Percentiles rank a stretch among this genome's conserved stretches.
Conservation (phyloP, 64 coral and sea anemone species). For the Montipora capricornis region DNA sequence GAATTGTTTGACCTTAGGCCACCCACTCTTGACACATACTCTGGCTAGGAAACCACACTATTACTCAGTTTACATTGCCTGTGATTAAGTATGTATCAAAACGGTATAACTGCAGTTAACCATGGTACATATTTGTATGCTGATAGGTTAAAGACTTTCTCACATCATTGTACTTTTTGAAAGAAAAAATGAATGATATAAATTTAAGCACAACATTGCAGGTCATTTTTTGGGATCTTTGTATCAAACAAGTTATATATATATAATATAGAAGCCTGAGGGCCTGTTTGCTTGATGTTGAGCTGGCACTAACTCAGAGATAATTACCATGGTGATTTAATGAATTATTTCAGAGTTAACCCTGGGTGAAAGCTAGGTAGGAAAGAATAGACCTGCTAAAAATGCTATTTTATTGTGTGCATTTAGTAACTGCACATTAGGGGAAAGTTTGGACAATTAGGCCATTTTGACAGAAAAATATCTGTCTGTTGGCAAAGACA, state of each 20-base stretch:
- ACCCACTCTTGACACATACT: slow-evolving; percentile 25
- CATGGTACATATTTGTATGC: slow-evolving; percentile 50
- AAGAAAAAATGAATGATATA: slow-evolving; percentile 23
- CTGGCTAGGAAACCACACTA: slow-evolving; percentile 22
- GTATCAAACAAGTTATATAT: too few relatives aligned
- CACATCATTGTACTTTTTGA: slow-evolving; percentile 44
- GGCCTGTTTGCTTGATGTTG: too few relatives aligned
- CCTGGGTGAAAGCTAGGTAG: not conserved
- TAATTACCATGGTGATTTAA: too few relatives aligned
- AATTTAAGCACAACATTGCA: slow-evolving; percentile 55
- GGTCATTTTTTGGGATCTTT: not conserved
- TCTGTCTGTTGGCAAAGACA: slow-evolving; percentile 49
- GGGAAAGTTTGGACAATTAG: slow-evolving; percentile 55
- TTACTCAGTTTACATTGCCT: not conserved
- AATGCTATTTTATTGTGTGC: slow-evolving; percentile 65
- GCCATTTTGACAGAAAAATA: slow-evolving; percentile 53
- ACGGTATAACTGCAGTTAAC: slow-evolving; percentile 57
- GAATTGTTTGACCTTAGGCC: slow-evolving; percentile 1
- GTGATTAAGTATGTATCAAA: slow-evolving; percentile 40
- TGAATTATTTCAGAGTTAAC: too few relatives aligned
- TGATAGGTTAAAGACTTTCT: slow-evolving; percentile 58
- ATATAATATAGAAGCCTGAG: too few relatives aligned
- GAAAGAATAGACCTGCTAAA: slow-evolving; percentile 38
- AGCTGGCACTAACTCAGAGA: too few relatives aligned
- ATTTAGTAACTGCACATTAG: slow-evolving; percentile 50